Conservation (phyloP, 2,888 invertebrate species). For the Phyllotreta cruciferae region DNA sequence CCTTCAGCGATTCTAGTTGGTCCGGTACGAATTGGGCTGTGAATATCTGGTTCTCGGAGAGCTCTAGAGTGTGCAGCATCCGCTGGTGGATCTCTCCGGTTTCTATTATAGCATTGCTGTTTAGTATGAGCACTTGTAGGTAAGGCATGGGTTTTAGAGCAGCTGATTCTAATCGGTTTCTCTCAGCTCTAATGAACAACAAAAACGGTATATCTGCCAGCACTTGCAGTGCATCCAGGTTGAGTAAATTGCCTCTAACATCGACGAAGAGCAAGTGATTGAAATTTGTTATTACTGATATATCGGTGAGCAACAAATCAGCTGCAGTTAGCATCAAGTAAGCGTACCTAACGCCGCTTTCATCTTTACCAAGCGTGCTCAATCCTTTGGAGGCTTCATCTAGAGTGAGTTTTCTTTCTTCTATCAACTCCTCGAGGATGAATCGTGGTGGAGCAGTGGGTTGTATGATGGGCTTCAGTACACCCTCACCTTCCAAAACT, state of each 20-base stretch:
- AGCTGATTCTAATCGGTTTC: conserved; percentile 63
- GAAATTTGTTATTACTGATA: conserved; percentile 63
- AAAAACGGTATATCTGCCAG: conserved; percentile 64
- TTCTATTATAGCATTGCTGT: conserved; percentile 63
- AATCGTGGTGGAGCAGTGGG: conserved; percentile 27
- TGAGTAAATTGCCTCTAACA: conserved; percentile 65
- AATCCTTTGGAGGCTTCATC: conserved; percentile 57
- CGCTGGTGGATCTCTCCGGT: conserved; percentile 65
- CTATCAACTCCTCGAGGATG: conserved; percentile 43
- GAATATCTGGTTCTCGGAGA: conserved; percentile 59
- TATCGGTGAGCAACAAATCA: conserved; percentile 63
- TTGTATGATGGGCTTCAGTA: not conserved
- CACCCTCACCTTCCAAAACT: not conserved
- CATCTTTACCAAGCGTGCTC: conserved; percentile 58
- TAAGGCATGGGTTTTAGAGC: conserved; percentile 64
- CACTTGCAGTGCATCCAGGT: conserved; percentile 61
- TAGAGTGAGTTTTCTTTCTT: conserved; percentile 52
- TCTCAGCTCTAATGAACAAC: conserved; percentile 66
- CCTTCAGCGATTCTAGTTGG: conserved; percentile 58
- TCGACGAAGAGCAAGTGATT: conserved; percentile 67
- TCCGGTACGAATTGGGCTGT: conserved; percentile 51
- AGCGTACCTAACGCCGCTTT: conserved; percentile 63
- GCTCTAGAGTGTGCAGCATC: conserved; percentile 65
- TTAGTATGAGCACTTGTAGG: conserved; percentile 68
- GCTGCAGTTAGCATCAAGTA: conserved; percentile 65